Conservation (phyloP, 2,113 vertebrate genomes). For the Odontesthes bonariensis region DNA sequence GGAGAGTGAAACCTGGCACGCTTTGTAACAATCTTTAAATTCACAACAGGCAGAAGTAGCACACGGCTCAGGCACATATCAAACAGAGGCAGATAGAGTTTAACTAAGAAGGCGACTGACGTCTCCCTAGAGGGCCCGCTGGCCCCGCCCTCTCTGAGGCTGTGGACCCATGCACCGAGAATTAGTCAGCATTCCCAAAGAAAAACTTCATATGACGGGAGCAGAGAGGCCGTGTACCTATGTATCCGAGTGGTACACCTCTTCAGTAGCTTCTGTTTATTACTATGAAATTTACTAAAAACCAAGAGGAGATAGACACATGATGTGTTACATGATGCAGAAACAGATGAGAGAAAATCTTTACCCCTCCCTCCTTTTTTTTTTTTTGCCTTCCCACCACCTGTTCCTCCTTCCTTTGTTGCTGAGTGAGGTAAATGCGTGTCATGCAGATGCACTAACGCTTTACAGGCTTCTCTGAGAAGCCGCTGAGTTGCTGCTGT, state of each 20-base stretch:
- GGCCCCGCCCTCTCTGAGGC: conserved; percentile 25
- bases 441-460: too few relatives aligned
- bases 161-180: conserved; percentile 88
- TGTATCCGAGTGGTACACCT: conserved; percentile 89
- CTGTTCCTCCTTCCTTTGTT: too few relatives aligned
- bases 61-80: conserved; percentile 60
- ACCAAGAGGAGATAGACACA: conserved; percentile 91
- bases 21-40: conserved; percentile 21
- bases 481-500: background rate
- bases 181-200: conserved; percentile 93
- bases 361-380: background rate
- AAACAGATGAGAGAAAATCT: conserved; percentile 24
- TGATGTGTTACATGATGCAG: conserved; percentile 59
- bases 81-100: conserved; percentile 40
- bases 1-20: conserved; percentile 4
- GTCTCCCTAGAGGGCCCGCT: conserved; percentile 21
- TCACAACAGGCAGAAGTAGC: conserved; percentile 60
- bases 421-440: too few relatives aligned
- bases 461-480: too few relatives aligned
- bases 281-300: conserved; percentile 93
- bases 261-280: conserved; percentile 94
- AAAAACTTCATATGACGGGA: conserved; percentile 79
- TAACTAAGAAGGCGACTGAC: conserved; percentile 14
- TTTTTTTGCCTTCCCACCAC: too few relatives aligned
- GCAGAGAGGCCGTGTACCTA: conserved; percentile 90